Evolutionary conservation across 2,888 invertebrate genomes (phyloP), one percentile per base, ranked within the genome.

Genomic region (Pachycephus smyrnensis): DNA sequence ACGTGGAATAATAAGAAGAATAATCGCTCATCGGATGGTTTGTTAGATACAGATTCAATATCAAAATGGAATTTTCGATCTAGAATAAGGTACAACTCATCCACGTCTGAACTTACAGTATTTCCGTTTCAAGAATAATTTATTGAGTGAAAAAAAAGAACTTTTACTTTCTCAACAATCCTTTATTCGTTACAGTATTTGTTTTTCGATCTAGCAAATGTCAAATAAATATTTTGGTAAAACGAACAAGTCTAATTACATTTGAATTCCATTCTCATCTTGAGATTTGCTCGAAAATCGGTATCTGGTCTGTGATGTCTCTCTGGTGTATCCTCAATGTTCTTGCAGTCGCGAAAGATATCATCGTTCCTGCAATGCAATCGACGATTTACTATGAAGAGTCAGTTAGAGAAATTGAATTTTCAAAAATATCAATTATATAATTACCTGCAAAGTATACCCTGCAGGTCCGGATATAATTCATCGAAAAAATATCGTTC

Each of bases 371-470:
- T 80, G 55, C 6, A 23, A 71, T 32, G 1, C 12, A 9, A 23
- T 23, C 2, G 55, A 23, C 2, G 55, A 23, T 23, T 55, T 23
- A 23, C 55, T 15, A 23, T 23, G 23, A 15, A 15, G 23, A 23
- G 9, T 23, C 55, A 15, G 1, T 55, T 23, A 2, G 23, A 2
- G 55, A 55, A 55, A 23, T 55, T 23, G 1, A 55, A 23, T 55
- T 23, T 55, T 2, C 2, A 23, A 9, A 9, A 55, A 55, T 55
- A 55, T 55, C 9, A 23, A 23, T 2, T 0, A 11, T 3, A 23
- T 23, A 71, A 12, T 73, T 80, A 80, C 83, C 87, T 85, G 80
- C 90, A 90, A n/a, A 90, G 81, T 76, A 87, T 78, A 33, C 83
- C 82, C 30, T 77, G 73, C 1, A 90, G 80, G 71, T 85, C 79